Evolutionary conservation across 2,888 invertebrate species (phyloP).

Genomic region (Peribatodes rhomboidaria): DNA sequence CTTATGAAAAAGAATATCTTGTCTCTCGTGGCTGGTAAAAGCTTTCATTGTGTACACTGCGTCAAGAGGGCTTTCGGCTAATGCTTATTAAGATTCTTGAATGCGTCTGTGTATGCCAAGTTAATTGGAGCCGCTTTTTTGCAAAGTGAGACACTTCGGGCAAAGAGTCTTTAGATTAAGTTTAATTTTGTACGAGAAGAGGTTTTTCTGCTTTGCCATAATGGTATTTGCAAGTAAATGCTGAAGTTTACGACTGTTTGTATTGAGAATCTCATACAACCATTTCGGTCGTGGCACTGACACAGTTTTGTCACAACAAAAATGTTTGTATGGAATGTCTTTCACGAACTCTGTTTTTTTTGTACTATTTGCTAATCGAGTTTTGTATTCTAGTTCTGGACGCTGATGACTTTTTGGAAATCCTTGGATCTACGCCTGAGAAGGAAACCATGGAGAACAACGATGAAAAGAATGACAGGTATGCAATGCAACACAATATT

Average conservation of each 20-base stretch:
- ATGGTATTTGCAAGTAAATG: too few relatives aligned
- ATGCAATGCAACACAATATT: conserved; percentile 29
- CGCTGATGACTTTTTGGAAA: conserved; percentile 83
- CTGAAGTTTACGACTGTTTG: neutral
- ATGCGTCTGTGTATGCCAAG: conserved; percentile 44
- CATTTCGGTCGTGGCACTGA: too few relatives aligned
- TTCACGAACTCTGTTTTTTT: neutral
- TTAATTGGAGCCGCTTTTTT: conserved; percentile 37
- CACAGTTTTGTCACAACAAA: too few relatives aligned
- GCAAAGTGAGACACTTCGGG: conserved; percentile 6
- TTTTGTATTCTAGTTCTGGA: conserved; percentile 68
- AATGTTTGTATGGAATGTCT: neutral
- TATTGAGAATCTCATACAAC: neutral
- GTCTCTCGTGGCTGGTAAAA: conserved; percentile 36
- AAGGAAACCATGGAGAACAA: conserved; percentile 70
- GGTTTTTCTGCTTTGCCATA: too few relatives aligned
- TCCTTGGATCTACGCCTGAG: conserved; percentile 73
- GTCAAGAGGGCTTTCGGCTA: conserved; percentile 32
- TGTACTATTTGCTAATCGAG: neutral
- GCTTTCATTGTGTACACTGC: conserved; percentile 53
- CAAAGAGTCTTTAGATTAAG: conserved; percentile 6
- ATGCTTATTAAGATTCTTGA: conserved; percentile 51
- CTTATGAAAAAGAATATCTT: conserved; percentile 46
- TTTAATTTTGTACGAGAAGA: neutral
- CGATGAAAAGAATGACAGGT: conserved; percentile 82